phyloP scores from a whole-genome alignment of 2,113 vertebrate species.

The Elephantulus edwardii region DNA sequence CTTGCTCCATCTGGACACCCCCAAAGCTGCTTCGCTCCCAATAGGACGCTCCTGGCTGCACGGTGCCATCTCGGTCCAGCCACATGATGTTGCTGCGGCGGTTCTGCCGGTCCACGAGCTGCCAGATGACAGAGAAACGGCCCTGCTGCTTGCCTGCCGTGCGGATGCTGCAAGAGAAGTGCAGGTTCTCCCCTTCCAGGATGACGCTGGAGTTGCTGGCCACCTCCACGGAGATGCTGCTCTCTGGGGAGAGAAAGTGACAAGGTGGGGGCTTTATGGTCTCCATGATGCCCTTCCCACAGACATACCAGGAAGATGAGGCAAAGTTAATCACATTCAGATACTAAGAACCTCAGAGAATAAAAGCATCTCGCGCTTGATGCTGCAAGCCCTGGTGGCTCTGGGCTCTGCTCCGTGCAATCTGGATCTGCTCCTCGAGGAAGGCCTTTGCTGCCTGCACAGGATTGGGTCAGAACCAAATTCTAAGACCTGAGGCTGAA shows the following conservation, averaged over 20 bases:
- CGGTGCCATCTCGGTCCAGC: conserved; percentile 90
- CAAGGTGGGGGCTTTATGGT: background rate
- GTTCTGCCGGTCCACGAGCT: conserved; percentile 88
- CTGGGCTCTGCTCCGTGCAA: background rate
- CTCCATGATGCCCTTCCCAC: background rate
- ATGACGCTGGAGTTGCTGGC: conserved; percentile 90
- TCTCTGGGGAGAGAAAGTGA: conserved; percentile 86
- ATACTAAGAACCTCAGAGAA: background rate
- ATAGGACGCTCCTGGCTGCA: conserved; percentile 87
- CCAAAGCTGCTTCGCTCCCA: conserved; percentile 92
- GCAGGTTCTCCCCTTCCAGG: conserved; percentile 92
- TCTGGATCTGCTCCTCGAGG: background rate
- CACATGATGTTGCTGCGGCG: conserved; percentile 88
- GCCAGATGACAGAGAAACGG: conserved; percentile 91
- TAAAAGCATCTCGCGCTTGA: background rate
- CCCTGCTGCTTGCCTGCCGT: conserved; percentile 82
- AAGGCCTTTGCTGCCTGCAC: background rate
- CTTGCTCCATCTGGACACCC: conserved; percentile 91
- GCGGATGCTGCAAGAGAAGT: conserved; percentile 89
- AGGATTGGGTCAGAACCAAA: background rate
- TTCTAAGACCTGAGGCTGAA: background rate
- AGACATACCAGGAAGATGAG: background rate
- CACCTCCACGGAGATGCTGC: conserved; percentile 93
- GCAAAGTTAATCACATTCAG: background rate
- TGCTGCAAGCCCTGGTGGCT: background rate